Evolutionary conservation across 2,888 invertebrate species (phyloP), one percentile per base, ranked within the genome.

Genomic region (Microctonus brassicae): DNA sequence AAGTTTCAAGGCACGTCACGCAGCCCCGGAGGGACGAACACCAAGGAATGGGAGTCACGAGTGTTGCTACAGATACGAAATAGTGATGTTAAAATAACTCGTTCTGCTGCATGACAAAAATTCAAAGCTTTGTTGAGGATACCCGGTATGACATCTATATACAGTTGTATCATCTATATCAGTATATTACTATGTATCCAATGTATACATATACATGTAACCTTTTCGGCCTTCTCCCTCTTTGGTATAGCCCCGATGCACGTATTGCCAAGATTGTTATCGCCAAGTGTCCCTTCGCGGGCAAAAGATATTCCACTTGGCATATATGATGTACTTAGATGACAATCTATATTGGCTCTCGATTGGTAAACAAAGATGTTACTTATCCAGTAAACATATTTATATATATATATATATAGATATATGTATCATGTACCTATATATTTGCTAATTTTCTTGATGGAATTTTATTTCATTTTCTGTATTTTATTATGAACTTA

Each of bases 311-410:
- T 66, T 36, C 26, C 10, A 33, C 58, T 58, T 58, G 34, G 17
- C 58, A 58, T 58, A 47, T 47, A 34, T 58, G 29, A 34, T 29
- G 58, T 58, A 58, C 24, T 58, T 73, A 73, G 75, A 75, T 75
- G 72, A 70, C 73, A 74, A 75, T 75, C 75, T 75, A 75, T 72
- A 75, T 73, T 72, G 74, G 72, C 72, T 72, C 72, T 72, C 75
- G 69, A 75, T 75, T 72, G 73, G 73, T 74, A 75, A 75, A 75
- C 75, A 75, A 73, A 73, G 75, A 74, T 70, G 72, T 75, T 75
- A 75, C 72, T 72, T 70, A 55, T 69, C 39, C 47, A 69, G 42
- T 52, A 26, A 55, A 55, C 52, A 53, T 20, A 53, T 9, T 3
- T 22, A 9, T 22, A 53, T n/a, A n/a, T n/a, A n/a, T n/a, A n/a